Percentiles rank a stretch among this genome's conserved stretches.
Evolutionary conservation across 2,888 invertebrate genomes (phyloP).

Genomic region (Operophtera brumata): DNA sequence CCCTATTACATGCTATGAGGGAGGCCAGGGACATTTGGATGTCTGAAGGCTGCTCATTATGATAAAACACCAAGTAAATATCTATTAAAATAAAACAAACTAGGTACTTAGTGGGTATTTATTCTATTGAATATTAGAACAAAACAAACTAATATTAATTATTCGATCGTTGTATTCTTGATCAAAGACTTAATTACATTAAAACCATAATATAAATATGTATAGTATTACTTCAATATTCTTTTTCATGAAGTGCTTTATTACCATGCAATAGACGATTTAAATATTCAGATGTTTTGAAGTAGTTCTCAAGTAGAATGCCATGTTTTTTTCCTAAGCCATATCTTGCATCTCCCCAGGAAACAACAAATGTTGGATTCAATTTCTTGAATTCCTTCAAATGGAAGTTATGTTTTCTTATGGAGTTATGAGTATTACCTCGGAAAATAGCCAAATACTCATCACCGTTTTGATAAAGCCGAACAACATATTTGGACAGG

Average conservation of each 20-base stretch:
- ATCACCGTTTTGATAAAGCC: constrained; percentile 68
- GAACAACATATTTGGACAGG: constrained; percentile 64
- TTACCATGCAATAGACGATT: constrained; percentile 59
- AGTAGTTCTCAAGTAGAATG: constrained; percentile 65
- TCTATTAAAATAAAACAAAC: no score
- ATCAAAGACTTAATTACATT: no score
- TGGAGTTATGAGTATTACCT: constrained; percentile 58
- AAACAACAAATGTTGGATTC: constrained; percentile 53
- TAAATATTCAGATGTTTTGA: constrained; percentile 69
- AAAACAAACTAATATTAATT: no score
- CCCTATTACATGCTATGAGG: no score
- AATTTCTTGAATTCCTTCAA: constrained; percentile 63
- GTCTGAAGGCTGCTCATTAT: no score
- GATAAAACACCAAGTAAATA: no score
- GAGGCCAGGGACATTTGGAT: no score
- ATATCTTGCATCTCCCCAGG: constrained; percentile 70
- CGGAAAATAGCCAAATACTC: constrained; percentile 67
- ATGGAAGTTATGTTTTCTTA: constrained; percentile 59
- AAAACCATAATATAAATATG: no score
- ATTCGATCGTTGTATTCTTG: no score
- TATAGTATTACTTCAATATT: constrained; percentile 7
- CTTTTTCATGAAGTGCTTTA: constrained; percentile 32
- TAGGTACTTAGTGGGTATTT: no score
- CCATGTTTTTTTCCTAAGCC: constrained; percentile 63
- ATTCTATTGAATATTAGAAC: no score